Evolutionary conservation across 1,140 invertebrate genomes (phyloP), one percentile per base, ranked within the genome.

Genomic region (Stenopsyche tienmushanensis): DNA sequence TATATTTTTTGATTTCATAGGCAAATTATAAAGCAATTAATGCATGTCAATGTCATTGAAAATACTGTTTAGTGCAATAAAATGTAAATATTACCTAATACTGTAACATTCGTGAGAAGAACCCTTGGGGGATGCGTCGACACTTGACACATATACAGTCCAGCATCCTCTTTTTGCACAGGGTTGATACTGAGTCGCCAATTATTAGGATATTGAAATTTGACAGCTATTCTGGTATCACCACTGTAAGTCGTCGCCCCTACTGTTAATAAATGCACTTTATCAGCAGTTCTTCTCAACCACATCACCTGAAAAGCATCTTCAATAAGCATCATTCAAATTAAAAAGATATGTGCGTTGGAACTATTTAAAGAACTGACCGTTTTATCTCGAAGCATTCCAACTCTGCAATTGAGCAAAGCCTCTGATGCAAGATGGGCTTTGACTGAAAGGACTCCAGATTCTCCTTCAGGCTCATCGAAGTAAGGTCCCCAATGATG

Each of bases 101-200:
- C 82, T 65, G 84, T 85, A 26, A 87, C 75, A 72, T 84, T 86
- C 29, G 84, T 82, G 66, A 83, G 83, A 72, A 86, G 83, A 9
- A 85, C 84, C 72, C 85, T 79, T 57, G 89, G 90, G n/a, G 90
- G 90, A 79, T 91, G 89, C 29, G 90, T 92, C 7, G 90, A 88
- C 71, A 93, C 89, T 85, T 93, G 91, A 77, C 91, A 93, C 82
- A 92, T 89, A 76, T 93, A 93, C 9, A 88, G 78, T 13, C 90
- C 90, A 21, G 87, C 88, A 72, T 93, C 91, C 44, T 85, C 82
- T 57, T 84, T 81, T 45, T 85, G 87, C 21, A 90, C 88, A 70
- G 88, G 90, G 69, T 86, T 85, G 59, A 93, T 91, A 75, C 88
- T 84, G 34, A 93, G 77, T 65, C 89, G 85, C 88, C 90, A 93